A percentile compares a stretch with the other conserved stretches of the same genome.
These are phyloP conservation scores for Aphidius gifuensis DNA, from an alignment of 1,140 invertebrate genomes.

Conservation along the genomic window DNA sequence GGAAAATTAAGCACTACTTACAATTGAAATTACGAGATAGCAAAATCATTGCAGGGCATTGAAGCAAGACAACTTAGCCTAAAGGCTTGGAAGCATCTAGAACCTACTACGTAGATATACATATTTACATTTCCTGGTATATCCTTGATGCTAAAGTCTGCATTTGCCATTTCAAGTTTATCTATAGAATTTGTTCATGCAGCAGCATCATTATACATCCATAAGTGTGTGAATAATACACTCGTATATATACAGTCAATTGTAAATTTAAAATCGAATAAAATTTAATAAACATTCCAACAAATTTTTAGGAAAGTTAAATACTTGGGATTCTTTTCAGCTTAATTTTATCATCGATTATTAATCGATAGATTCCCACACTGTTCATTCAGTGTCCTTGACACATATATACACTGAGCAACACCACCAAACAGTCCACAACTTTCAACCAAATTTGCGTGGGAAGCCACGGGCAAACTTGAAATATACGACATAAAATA, in stretches of 20 bases:
- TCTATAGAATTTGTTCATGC: constrained; percentile 21
- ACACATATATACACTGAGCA: neutral
- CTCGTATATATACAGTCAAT: neutral
- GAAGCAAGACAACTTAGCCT: constrained; percentile 27
- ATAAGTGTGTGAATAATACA: too few relatives aligned
- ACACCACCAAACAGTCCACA: too few relatives aligned
- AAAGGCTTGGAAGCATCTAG: constrained; percentile 36
- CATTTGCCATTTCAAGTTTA: constrained; percentile 34
- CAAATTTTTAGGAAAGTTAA: neutral
- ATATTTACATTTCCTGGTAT: constrained; percentile 7
- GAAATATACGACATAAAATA: constrained; percentile 39
- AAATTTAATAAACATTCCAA: neutral
- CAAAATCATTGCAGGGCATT: neutral
- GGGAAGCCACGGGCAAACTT: constrained; percentile 16
- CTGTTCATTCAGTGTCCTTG: constrained; percentile 5
- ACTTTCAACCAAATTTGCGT: neutral
- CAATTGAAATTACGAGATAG: too few relatives aligned
- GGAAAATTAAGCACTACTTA: too few relatives aligned
- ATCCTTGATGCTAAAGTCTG: neutral
- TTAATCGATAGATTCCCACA: constrained; percentile 22
- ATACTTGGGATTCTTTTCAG: constrained; percentile 14
- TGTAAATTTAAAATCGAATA: neutral
- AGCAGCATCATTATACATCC: neutral
- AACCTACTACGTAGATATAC: constrained; percentile 24
- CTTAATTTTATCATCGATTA: constrained; percentile 19